Evolutionary conservation across 2,797 vertebrate species (phyloP), one percentile per base, ranked within the genome.

Genomic region (Sebastes vulpes): DNA sequence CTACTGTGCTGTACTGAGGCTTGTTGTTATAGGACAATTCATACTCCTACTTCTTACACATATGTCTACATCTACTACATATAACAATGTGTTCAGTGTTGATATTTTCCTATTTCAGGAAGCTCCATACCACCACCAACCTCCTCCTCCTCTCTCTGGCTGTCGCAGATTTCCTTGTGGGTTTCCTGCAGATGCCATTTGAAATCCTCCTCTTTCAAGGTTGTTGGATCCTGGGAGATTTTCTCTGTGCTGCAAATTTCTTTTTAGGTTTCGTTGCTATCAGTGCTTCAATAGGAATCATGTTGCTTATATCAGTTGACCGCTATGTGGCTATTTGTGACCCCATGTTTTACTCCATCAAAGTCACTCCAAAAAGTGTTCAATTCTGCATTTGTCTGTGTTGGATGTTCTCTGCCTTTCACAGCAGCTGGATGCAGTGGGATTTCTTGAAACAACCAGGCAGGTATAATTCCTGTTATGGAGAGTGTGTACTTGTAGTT

Each of bases 321-420:
- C 73, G 63, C 42, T 46, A 64, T 96, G 31, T 32, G 9, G 31
- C 31, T 32, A 32, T 32, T n/a, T 81, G 77, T 72, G 26, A 87
- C n/a, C 92, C 90, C 60, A 58, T 93, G 50, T 29, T 57, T 32
- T 32, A 32, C 31, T 32, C 31, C 11, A 82, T n/a, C 6, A 81
- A 65, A 65, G 50, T 91, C 5, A 92, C 85, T 6, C 4, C 7
- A 16, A 73, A 50, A 32, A 77, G 63, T 32, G 31, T 32, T 32
- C 31, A 32, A 78, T 73, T 77, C 6, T 79, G 48, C 10, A 57
- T 91, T 59, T 60, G 66, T 54, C n/a, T 89, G 14, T 89, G 72
- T 56, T 94, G 92, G 91, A 18, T 59, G 1, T 78, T 6, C 16
- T 86, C 18, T 82, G 46, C 46, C 50, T 58, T 56, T 9, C 32